A percentile compares a stretch with the other conserved stretches of the same genome.
Conservation (phyloP, 2,113 vertebrate species). For the Prinia subflava region DNA sequence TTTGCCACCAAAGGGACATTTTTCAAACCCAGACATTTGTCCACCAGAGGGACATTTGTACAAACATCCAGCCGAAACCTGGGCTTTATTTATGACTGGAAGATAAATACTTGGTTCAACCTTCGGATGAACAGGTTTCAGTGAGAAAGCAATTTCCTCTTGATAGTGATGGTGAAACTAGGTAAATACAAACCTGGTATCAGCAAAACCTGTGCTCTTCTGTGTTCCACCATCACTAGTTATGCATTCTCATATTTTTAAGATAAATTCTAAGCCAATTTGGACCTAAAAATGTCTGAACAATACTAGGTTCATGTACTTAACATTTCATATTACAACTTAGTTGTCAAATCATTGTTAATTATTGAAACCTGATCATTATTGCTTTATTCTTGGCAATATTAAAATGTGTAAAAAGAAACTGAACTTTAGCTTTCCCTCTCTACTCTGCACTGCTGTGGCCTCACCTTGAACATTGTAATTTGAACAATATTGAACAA, state of each 20-base stretch:
- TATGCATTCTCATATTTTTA: not conserved
- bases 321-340: not conserved
- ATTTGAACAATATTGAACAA: too few relatives aligned
- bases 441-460: not conserved
- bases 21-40: not conserved
- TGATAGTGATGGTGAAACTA: not conserved
- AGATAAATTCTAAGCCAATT: not conserved
- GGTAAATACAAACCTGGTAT: not conserved
- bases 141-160: not conserved
- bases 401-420: rapidly evolving
- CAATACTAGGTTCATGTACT: not conserved
- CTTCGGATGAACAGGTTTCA: not conserved
- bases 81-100: not conserved
- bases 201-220: not conserved
- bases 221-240: not conserved
- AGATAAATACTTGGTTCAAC: not conserved
- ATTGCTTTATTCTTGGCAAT: not conserved
- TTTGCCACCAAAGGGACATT: not conserved
- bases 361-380: not conserved
- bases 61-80: not conserved
- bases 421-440: not conserved
- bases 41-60: not conserved
- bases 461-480: not conserved
- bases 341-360: not conserved
- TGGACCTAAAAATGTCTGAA: not conserved